phyloP scores from a whole-genome alignment of 1,140 invertebrate genomes.

The Littorina saxatilis region DNA sequence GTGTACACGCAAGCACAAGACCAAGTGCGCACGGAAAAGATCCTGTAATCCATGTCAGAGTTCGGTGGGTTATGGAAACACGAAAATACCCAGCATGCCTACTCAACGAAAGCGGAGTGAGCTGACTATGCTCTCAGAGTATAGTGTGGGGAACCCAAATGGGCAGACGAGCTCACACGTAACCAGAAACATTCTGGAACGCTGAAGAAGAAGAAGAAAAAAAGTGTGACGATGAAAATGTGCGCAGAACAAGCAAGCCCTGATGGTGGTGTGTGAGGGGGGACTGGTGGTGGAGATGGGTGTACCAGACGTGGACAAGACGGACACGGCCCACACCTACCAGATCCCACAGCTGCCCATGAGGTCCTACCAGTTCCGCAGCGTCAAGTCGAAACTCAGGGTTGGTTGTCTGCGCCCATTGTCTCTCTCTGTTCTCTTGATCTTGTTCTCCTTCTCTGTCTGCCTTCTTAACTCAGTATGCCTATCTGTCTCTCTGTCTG shows the following conservation, averaged over 20 bases:
- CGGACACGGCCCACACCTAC: constrained; percentile 72
- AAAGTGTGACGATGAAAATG: background rate
- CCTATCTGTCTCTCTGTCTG: background rate
- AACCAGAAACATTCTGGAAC: too few species aligned
- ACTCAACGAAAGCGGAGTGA: too few species aligned
- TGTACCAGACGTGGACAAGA: constrained; percentile 65
- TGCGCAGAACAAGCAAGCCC: constrained; percentile 60
- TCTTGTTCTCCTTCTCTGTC: background rate
- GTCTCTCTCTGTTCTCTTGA: too few species aligned
- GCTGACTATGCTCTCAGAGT: too few species aligned
- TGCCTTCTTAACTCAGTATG: background rate
- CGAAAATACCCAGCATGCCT: too few species aligned
- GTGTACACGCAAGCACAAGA: too few species aligned
- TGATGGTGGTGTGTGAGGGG: constrained; percentile 72
- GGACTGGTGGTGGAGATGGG: constrained; percentile 72
- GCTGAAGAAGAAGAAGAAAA: background rate
- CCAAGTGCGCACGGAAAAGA: too few species aligned
- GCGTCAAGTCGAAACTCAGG: constrained; percentile 72
- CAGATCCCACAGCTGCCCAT: constrained; percentile 69
- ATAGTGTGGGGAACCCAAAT: too few species aligned
- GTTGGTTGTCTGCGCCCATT: constrained; percentile 62
- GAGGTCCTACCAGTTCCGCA: constrained; percentile 68
- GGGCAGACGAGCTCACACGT: too few species aligned
- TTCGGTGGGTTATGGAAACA: too few species aligned
- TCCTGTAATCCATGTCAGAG: too few species aligned